Percentiles rank a stretch among this genome's conserved stretches.
These are phyloP conservation scores for Eupsittula cactorum DNA, from an alignment of 2,113 vertebrate species.

Conservation along the genomic window DNA sequence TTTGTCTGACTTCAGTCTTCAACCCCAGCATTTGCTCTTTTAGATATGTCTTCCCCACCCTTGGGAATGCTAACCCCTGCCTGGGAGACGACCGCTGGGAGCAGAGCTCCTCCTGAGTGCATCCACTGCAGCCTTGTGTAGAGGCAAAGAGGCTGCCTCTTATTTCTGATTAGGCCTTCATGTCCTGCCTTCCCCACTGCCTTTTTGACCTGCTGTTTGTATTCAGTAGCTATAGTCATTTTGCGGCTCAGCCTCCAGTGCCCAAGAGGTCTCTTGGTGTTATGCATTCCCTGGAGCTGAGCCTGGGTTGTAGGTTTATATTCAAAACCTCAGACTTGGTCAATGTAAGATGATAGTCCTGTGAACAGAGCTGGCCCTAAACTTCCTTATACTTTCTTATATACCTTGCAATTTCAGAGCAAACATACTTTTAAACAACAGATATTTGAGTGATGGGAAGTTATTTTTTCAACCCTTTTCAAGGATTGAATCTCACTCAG, in stretches of 20 bases:
- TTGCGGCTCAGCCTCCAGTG: accelerated
- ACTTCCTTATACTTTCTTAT: neutral
- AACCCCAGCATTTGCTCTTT: neutral
- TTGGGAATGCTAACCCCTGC: neutral
- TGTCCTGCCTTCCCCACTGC: neutral
- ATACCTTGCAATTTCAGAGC: neutral
- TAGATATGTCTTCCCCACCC: neutral
- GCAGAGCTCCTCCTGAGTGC: neutral
- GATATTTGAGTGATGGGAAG: neutral
- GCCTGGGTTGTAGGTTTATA: neutral
- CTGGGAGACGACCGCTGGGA: neutral
- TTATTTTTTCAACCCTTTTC: neutral
- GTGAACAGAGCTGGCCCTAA: neutral
- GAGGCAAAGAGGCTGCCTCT: neutral
- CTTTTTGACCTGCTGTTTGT: neutral
- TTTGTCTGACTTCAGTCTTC: neutral
- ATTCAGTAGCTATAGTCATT: neutral
- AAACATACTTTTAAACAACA: neutral
- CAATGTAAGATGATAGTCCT: neutral
- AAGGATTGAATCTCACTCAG: neutral
- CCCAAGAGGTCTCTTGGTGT: neutral
- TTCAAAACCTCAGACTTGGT: neutral
- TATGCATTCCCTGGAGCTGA: neutral
- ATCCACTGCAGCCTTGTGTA: neutral
- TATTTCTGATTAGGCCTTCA: neutral